These are phyloP conservation scores for Tiaroga cobitis DNA, from an alignment of 2,797 vertebrate genomes.

Conservation along the genomic window DNA sequence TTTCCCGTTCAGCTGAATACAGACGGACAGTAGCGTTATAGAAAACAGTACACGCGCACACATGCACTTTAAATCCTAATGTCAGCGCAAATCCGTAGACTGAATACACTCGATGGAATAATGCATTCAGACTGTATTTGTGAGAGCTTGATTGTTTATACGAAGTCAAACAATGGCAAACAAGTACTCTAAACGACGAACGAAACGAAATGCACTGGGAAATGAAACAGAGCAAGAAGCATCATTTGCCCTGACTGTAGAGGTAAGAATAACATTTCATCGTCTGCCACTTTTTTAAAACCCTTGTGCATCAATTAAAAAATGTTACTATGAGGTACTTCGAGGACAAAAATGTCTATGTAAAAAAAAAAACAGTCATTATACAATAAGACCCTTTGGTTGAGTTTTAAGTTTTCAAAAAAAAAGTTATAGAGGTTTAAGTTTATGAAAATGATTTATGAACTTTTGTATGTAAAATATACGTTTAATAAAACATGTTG, in stretches of 20 bases:
- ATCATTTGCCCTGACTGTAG: conserved; percentile 45
- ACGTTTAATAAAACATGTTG: too few relatives aligned
- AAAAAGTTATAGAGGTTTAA: too few relatives aligned
- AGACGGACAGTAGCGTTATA: background rate
- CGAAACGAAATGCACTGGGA: background rate
- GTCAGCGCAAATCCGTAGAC: background rate
- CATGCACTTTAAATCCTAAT: background rate
- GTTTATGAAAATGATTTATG: too few relatives aligned
- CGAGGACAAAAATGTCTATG: too few relatives aligned
- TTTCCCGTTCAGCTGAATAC: background rate
- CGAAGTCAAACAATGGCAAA: conserved; percentile 23
- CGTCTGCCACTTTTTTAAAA: background rate
- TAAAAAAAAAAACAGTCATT: too few relatives aligned
- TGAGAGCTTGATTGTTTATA: background rate
- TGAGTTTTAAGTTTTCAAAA: too few relatives aligned
- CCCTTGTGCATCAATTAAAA: too few relatives aligned
- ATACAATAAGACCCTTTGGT: too few relatives aligned
- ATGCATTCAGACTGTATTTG: conserved; percentile 3
- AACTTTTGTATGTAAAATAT: too few relatives aligned
- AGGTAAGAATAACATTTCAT: conserved; percentile 32
- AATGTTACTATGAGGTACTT: too few relatives aligned
- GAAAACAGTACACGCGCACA: background rate
- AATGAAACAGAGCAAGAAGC: conserved; percentile 11
- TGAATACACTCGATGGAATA: background rate
- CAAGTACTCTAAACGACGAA: conserved; percentile 3